These are phyloP conservation scores for Drosophila limbata DNA, from an alignment of 2,888 invertebrate species.

Conservation along the genomic window DNA sequence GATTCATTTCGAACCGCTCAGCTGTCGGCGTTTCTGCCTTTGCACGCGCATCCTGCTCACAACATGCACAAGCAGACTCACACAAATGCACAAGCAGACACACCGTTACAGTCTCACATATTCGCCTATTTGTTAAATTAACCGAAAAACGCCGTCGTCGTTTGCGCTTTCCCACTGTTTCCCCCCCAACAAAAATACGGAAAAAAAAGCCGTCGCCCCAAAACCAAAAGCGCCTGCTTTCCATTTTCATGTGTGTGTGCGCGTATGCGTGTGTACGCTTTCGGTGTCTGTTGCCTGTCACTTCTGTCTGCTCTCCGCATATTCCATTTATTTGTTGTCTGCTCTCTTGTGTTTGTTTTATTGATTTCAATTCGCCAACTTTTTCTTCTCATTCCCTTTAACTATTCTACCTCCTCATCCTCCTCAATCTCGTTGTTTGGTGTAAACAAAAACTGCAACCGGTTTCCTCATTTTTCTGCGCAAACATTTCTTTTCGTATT, in stretches of 20 bases:
- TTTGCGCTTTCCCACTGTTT: background rate
- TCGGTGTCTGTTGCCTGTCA: conserved; percentile 45
- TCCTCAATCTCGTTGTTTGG: conserved; percentile 21
- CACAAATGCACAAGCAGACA: conserved; percentile 9
- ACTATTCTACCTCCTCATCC: conserved; percentile 17
- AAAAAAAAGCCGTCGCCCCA: conserved; percentile 38
- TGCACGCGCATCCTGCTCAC: conserved; percentile 48
- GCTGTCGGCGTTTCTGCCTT: conserved; percentile 43
- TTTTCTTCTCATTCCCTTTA: conserved; percentile 20
- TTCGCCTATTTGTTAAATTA: conserved; percentile 71
- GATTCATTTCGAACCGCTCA: conserved; percentile 59
- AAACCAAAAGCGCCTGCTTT: conserved; percentile 46
- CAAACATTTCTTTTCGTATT: conserved; percentile 40
- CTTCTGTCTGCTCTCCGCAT: conserved; percentile 33
- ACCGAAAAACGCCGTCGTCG: conserved; percentile 47
- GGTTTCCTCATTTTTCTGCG: conserved; percentile 50
- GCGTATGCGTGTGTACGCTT: conserved; percentile 40
- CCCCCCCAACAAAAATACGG: conserved; percentile 11
- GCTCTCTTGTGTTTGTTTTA: conserved; percentile 66
- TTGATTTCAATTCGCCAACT: conserved; percentile 61
- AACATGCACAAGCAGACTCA: conserved; percentile 27
- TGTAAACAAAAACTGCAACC: conserved; percentile 67
- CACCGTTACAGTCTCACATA: conserved; percentile 25
- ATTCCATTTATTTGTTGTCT: conserved; percentile 14
- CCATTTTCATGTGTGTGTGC: conserved; percentile 55